These are phyloP conservation scores for Drosophila borborema DNA, from an alignment of 2,888 invertebrate species.

Conservation along the genomic window DNA sequence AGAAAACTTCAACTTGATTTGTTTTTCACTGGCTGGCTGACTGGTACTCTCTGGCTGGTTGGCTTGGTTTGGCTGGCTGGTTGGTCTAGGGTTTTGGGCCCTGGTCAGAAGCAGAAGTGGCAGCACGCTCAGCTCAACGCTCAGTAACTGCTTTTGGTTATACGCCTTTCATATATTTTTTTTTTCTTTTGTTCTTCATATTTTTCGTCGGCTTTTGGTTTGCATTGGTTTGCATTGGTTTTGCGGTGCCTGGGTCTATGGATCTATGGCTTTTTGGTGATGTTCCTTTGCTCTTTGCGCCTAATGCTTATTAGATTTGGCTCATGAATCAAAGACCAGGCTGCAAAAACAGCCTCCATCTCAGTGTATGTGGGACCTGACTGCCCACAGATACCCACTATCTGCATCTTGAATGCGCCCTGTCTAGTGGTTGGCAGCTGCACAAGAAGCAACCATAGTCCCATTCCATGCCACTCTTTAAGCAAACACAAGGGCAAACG, in stretches of 20 bases:
- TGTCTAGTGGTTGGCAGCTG: constrained; percentile 37
- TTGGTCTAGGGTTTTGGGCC: constrained; percentile 31
- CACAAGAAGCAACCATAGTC: constrained; percentile 35
- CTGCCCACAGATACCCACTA: constrained; percentile 1
- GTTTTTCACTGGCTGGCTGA: constrained; percentile 67
- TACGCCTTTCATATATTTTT: constrained; percentile 6
- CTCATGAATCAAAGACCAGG: constrained; percentile 70
- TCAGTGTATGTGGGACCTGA: constrained; percentile 7
- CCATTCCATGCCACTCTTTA: neutral
- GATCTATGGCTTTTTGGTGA: constrained; percentile 54
- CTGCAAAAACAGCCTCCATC: constrained; percentile 44
- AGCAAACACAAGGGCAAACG: neutral
- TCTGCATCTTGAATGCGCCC: constrained; percentile 32
- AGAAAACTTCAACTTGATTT: constrained; percentile 81
- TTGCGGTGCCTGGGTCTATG: constrained; percentile 35
- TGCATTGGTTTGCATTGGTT: constrained; percentile 63
- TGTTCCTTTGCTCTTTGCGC: constrained; percentile 45
- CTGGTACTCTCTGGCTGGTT: constrained; percentile 19
- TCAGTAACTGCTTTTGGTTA: constrained; percentile 65
- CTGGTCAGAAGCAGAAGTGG: constrained; percentile 68
- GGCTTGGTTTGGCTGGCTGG: constrained; percentile 18
- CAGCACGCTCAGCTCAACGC: constrained; percentile 51
- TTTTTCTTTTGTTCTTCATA: constrained; percentile 23
- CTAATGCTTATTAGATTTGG: constrained; percentile 80
- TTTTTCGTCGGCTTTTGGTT: constrained; percentile 47